Percentiles rank a stretch among this genome's conserved stretches.
Conservation (phyloP, 2,888 invertebrate genomes). For the Andrena minutula region DNA sequence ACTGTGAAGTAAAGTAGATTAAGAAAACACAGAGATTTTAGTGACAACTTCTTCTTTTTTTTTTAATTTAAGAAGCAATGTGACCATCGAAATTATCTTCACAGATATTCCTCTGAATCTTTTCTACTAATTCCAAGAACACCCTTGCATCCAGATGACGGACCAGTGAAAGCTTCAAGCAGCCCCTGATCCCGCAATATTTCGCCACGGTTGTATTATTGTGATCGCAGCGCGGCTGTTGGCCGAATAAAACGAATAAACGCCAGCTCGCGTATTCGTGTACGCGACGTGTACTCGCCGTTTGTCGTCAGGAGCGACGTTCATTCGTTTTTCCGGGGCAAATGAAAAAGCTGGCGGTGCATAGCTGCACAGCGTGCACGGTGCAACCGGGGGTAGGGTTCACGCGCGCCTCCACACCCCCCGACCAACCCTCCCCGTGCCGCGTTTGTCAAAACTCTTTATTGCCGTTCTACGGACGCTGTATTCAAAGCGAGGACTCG, state of each 20-base stretch:
- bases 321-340: slow-evolving; percentile 77
- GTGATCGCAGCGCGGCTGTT: slow-evolving; percentile 28
- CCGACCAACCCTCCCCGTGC: not conserved
- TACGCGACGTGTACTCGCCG: slow-evolving; percentile 74
- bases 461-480: slow-evolving; percentile 79
- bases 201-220: slow-evolving; percentile 38
- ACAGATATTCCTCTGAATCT: too few species aligned
- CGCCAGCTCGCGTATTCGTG: slow-evolving; percentile 67
- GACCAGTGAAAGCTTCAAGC: not conserved
- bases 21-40: too few species aligned
- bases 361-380: slow-evolving; percentile 53
- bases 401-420: slow-evolving; percentile 10
- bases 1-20: too few species aligned
- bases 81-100: too few species aligned
- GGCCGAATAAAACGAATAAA: slow-evolving; percentile 58
- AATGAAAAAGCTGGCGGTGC: slow-evolving; percentile 76
- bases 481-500: slow-evolving; percentile 79
- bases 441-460: slow-evolving; percentile 84
- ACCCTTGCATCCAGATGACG: too few species aligned
- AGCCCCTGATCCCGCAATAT: not conserved
- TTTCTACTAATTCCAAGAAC: not conserved
- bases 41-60: too few species aligned
- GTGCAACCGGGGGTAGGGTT: slow-evolving; percentile 32
- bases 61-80: too few species aligned
- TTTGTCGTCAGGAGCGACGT: slow-evolving; percentile 73